Percentiles rank a stretch among this genome's conserved stretches.
phyloP scores from a whole-genome alignment of 2,113 vertebrate genomes.

The Axis porcinus region DNA sequence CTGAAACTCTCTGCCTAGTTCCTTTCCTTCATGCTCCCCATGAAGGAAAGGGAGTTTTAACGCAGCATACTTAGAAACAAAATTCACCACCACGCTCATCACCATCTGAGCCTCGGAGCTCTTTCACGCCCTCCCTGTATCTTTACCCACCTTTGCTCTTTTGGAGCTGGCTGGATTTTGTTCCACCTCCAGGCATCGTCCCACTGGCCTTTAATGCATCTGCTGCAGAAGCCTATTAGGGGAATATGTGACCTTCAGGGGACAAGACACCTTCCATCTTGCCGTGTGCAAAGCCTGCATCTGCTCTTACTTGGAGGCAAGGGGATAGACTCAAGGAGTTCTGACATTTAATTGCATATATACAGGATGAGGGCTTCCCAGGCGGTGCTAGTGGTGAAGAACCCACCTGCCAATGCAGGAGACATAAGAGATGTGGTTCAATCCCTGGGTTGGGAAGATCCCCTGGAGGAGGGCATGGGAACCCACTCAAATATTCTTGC shows the following conservation, averaged over 20 bases:
- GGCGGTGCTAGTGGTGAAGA: not conserved
- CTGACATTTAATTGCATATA: not conserved
- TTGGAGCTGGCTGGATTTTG: not conserved
- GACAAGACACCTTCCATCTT: not conserved
- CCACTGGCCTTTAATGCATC: not conserved
- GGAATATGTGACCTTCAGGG: not conserved
- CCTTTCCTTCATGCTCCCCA: not conserved
- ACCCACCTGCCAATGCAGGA: not conserved
- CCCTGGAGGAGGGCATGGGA: not conserved
- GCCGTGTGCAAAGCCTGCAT: rapidly evolving
- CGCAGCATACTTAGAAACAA: not conserved
- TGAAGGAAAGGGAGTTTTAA: not conserved
- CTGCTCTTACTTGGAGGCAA: not conserved
- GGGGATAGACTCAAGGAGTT: not conserved
- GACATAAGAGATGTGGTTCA: not conserved
- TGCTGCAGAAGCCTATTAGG: not conserved
- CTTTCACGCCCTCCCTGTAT: not conserved
- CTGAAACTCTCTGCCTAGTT: not conserved
- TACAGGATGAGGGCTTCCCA: not conserved
- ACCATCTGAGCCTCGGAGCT: not conserved
- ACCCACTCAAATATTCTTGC: not conserved
- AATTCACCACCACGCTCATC: not conserved
- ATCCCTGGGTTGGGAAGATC: not conserved
- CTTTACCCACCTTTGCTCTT: slow-evolving; percentile 38
- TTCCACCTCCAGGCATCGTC: not conserved